Evolutionary conservation across 2,113 vertebrate species (phyloP), one percentile per base, ranked within the genome.

Genomic region (Columba janthina): DNA sequence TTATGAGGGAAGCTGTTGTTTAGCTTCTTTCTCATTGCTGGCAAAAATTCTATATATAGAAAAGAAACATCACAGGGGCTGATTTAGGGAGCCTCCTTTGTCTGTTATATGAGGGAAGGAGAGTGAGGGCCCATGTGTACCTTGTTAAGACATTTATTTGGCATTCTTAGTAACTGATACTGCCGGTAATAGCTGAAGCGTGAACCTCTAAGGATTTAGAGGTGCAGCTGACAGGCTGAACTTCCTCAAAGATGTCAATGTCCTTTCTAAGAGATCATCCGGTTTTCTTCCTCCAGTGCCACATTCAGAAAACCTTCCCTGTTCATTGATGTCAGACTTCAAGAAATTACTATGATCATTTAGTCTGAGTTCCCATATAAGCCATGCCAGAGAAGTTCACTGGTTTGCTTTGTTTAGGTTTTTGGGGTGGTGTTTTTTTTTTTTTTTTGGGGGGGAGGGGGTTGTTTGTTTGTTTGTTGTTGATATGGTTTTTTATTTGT

Each of bases 11-110:
- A 97, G 87, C 32, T 80, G 71, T 40, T 94, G 46, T 54, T 48
- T 87, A 87, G 61, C 50, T 87, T 96, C 60, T 95, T 72, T 58
- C 9, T 85, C 40, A 90, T 21, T 96, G 50, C 16, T 87, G 54
- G 56, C 14, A 93, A 94, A 95, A 94, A 44, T 34, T 88, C 62
- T 61, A 9, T 76, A 44, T 91, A 67, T 91, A 80, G 61, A 78
- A 80, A 94, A 86, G 34, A 89, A 78, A 66, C 61, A 40, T 7
- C 38, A 64, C 5, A 7, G 3, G 4, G 58, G 64, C 82, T 82
- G 44, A 80, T 57, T 66, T 67, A 85, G 54, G 71, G 17, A 89
- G 15, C 25, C 12, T 50, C 31, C 46, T 87, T 85, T 74, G 12
- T 86, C 69, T 93, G 19, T 32, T 65, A 16, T 21, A 18, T 24